phyloP scores from a whole-genome alignment of 2,113 vertebrate species.

The Lepisosteus osseus region DNA sequence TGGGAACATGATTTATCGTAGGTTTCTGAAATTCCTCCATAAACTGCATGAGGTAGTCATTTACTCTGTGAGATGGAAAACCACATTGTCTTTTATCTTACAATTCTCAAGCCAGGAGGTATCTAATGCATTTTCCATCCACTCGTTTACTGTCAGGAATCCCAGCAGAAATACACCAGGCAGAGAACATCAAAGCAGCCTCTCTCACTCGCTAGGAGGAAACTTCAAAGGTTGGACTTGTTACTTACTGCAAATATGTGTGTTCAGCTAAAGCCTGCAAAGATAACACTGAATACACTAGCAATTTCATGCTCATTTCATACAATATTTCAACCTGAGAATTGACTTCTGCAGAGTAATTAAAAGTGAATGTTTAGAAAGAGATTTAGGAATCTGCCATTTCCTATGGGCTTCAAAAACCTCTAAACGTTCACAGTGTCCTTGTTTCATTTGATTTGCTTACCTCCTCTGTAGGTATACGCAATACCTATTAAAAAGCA shows the following conservation, averaged over 20 bases:
- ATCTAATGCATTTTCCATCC: slow-evolving; percentile 33
- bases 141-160: slow-evolving; percentile 31
- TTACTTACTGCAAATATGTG: slow-evolving; percentile 46
- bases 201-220: slow-evolving; percentile 37
- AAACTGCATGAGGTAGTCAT: slow-evolving; percentile 26
- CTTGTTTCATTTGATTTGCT: slow-evolving; percentile 17
- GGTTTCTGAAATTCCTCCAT: slow-evolving; percentile 19
- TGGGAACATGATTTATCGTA: slow-evolving; percentile 11
- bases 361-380: slow-evolving; percentile 39
- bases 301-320: slow-evolving; percentile 44
- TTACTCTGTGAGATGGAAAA: slow-evolving; percentile 31
- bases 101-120: slow-evolving; percentile 32
- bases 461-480: slow-evolving; percentile 1
- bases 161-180: slow-evolving; percentile 40
- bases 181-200: slow-evolving; percentile 47
- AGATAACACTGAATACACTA: slow-evolving; percentile 47
- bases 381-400: slow-evolving; percentile 29
- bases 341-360: slow-evolving; percentile 40
- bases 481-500: slow-evolving; percentile 11
- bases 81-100: slow-evolving; percentile 41
- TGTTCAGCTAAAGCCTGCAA: slow-evolving; percentile 47
- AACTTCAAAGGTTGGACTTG: slow-evolving; percentile 52
- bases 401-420: slow-evolving; percentile 23
- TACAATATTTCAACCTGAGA: slow-evolving; percentile 40
- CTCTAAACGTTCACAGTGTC: slow-evolving; percentile 23